Conservation (phyloP, 2,797 vertebrate genomes). For the Craterocephalus amniculus region DNA sequence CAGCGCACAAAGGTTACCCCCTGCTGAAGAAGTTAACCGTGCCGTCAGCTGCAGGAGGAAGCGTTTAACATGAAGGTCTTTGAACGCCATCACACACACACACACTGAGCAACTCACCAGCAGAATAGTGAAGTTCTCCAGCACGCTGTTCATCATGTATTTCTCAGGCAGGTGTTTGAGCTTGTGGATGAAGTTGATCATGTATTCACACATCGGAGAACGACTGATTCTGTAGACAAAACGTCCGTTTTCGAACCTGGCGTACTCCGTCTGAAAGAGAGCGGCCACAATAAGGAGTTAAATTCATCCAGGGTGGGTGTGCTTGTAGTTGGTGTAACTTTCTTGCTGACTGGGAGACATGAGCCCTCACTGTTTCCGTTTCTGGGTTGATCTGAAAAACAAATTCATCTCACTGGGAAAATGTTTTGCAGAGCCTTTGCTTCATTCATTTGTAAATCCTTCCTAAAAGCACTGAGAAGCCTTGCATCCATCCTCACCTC, state of each 20-base stretch:
- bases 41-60: too few relatives aligned
- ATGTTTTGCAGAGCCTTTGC: not conserved
- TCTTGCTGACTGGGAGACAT: too few relatives aligned
- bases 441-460: not conserved
- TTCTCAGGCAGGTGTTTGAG: conserved; percentile 99
- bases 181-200: conserved; percentile 99
- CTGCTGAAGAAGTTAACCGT: too few relatives aligned
- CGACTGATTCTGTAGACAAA: conserved; percentile 98
- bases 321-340: too few relatives aligned
- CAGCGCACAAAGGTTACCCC: too few relatives aligned
- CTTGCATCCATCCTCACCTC: conserved; percentile 85
- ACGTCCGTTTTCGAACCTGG: conserved; percentile 94
- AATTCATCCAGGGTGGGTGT: not conserved
- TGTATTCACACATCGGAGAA: conserved; percentile 99
- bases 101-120: conserved; percentile 83
- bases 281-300: not conserved
- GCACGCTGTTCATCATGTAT: conserved; percentile 99
- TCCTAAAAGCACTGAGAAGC: not conserved
- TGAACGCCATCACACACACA: too few relatives aligned
- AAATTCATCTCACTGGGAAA: not conserved
- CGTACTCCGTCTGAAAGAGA: conserved; percentile 91
- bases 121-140: conserved; percentile 99
- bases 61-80: too few relatives aligned
- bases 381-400: not conserved
- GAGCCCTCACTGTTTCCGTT: too few relatives aligned